These are phyloP conservation scores for Calosoma granatense DNA, from an alignment of 1,140 invertebrate species.

Conservation along the genomic window DNA sequence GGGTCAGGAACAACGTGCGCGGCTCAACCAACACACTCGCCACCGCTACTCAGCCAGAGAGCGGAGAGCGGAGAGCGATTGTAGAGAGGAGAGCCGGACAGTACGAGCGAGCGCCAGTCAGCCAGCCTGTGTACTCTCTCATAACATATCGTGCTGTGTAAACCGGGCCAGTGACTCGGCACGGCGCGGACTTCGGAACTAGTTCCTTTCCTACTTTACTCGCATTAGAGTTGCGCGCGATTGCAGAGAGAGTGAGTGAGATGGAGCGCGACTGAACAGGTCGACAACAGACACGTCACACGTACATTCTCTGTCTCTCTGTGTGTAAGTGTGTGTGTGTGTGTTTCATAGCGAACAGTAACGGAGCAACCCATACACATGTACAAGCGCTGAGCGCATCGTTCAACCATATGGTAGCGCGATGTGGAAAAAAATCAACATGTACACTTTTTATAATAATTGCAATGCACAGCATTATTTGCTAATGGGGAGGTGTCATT, in stretches of 20 bases:
- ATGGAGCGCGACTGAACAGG: not conserved
- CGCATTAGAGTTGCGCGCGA: slow-evolving; percentile 1
- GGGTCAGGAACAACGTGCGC: not conserved
- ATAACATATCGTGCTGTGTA: not conserved
- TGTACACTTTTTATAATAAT: too few species aligned
- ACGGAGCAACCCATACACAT: too few species aligned
- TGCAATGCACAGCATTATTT: too few species aligned
- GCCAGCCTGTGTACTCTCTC: not conserved
- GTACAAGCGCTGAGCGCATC: too few species aligned
- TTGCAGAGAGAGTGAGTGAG: not conserved
- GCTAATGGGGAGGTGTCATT: too few species aligned
- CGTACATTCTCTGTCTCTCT: too few species aligned
- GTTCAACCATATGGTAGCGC: too few species aligned
- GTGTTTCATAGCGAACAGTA: too few species aligned
- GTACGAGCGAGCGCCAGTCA: not conserved
- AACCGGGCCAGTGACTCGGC: not conserved
- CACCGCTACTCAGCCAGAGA: not conserved
- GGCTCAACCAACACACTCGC: not conserved
- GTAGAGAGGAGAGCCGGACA: not conserved
- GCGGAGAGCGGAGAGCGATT: not conserved
- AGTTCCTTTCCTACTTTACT: not conserved
- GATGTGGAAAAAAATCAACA: too few species aligned
- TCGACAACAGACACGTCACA: slow-evolving; percentile 2
- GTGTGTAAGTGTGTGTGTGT: too few species aligned
- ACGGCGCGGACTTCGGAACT: not conserved